Evolutionary conservation across 2,113 vertebrate species (phyloP).

Genomic region (Poecilia latipinna): DNA sequence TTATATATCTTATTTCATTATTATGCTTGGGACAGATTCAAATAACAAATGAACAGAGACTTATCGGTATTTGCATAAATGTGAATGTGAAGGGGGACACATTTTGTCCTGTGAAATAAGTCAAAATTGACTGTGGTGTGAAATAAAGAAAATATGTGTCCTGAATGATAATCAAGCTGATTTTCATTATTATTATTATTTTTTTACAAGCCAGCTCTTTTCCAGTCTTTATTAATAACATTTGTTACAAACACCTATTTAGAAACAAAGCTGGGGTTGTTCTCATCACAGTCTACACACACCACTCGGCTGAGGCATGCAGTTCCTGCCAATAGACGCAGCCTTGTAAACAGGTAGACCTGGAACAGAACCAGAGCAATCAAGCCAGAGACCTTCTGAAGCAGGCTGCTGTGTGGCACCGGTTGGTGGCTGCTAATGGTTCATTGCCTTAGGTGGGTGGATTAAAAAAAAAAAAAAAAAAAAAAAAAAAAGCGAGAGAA

Average conservation of each 20-base stretch:
- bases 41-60: too few species aligned
- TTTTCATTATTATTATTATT: too few species aligned
- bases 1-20: slow-evolving; percentile 33
- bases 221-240: slow-evolving; percentile 12
- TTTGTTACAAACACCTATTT: slow-evolving; percentile 19
- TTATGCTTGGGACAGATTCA: neutral
- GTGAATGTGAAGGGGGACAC: too few species aligned
- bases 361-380: slow-evolving; percentile 36
- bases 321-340: neutral
- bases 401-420: slow-evolving; percentile 38
- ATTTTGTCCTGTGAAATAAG: too few species aligned
- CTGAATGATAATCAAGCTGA: neutral
- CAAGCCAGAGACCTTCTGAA: slow-evolving; percentile 38
- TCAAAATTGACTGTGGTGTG: too few species aligned
- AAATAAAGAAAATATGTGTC: too few species aligned
- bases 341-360: slow-evolving; percentile 26
- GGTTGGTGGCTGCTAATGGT: slow-evolving; percentile 50
- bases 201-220: slow-evolving; percentile 3
- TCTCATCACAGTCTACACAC: slow-evolving; percentile 18
- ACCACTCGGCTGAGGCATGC: slow-evolving; percentile 1
- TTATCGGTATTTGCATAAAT: too few species aligned
- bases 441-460: slow-evolving; percentile 49
- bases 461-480: slow-evolving; percentile 19
- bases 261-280: slow-evolving; percentile 9
- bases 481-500: slow-evolving; percentile 12